Evolutionary conservation across 2,888 invertebrate species (phyloP), one percentile per base, ranked within the genome.

Genomic region (Polydrusus cervinus): DNA sequence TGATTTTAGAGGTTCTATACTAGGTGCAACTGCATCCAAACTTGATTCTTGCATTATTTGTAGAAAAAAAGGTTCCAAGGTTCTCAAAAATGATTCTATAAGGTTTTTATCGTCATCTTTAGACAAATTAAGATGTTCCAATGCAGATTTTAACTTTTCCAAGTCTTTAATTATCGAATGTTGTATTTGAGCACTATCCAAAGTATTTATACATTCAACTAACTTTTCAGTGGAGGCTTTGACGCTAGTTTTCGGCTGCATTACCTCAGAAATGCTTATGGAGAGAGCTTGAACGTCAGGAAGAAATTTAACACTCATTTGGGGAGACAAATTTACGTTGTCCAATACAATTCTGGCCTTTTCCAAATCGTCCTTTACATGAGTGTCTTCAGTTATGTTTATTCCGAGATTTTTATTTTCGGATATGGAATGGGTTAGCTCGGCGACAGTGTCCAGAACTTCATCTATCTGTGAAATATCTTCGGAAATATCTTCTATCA

Each of bases 361-460:
- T 68, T 74, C 71, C 40, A 77, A 16, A 8, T 16, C 34, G 14
- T 62, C 45, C 64, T 71, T 77, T 16, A 70, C 25, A 20, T 64
- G 25, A 9, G 30, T 20, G 40, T 53, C 73, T 2, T 65, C 68
- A 14, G n/a, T 38, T 16, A 66, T 38, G 11, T 51, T 51, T 16
- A 10, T 2, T 30, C 51, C 38, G 30, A 34, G 49, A 6, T 14
- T 38, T 49, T 55, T 67, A 5, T 55, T 61, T 30, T 77, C 68
- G 16, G 20, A 51, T 7, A 74, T 61, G 13, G 67, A 65, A 25
- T 77, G 62, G 5, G 77, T 51, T 11, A 77, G 25, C 25, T 77
- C 71, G 11, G 49, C 55, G 6, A 77, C 68, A 20, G 72, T 67
- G 11, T 76, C 76, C 30, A 76, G 14, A 30, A 75, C 66, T n/a